These are phyloP conservation scores for Mesorhabditis belari DNA, from an alignment of 2,888 invertebrate genomes.

Conservation along the genomic window DNA sequence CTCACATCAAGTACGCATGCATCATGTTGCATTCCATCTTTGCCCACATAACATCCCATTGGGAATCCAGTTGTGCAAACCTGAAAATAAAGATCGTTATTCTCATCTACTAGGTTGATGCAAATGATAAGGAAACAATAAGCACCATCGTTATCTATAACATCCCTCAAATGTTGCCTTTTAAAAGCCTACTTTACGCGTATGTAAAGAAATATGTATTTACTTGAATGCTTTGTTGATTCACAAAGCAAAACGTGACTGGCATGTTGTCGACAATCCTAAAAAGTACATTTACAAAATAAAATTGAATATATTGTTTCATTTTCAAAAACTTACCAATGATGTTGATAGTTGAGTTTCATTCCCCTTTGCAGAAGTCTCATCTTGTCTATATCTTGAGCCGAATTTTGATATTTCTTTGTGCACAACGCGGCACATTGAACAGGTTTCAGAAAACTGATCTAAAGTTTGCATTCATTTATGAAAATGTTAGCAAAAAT, in stretches of 20 bases:
- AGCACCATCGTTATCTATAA: neutral
- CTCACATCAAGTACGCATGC: conserved; percentile 58
- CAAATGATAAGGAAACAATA: too few relatives aligned
- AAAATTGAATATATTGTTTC: neutral
- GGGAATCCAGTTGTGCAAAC: conserved; percentile 89
- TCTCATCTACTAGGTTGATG: neutral
- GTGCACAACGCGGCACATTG: conserved; percentile 56
- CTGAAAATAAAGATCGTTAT: neutral
- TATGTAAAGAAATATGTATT: neutral
- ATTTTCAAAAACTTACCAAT: conserved; percentile 65
- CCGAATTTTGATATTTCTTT: conserved; percentile 67
- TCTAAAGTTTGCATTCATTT: conserved; percentile 53
- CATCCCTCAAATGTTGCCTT: neutral
- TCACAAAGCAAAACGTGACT: conserved; percentile 84
- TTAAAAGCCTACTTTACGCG: neutral
- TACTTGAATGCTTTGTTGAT: conserved; percentile 46
- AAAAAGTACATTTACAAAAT: neutral
- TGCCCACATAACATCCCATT: conserved; percentile 83
- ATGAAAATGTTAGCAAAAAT: neutral
- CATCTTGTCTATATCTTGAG: conserved; percentile 64
- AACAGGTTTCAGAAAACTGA: conserved; percentile 71
- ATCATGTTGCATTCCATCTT: conserved; percentile 59
- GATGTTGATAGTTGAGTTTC: conserved; percentile 91
- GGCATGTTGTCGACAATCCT: conserved; percentile 86
- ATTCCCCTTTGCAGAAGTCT: conserved; percentile 82